These are phyloP conservation scores for Beroe forskalii DNA, from an alignment of 37 sponge, comb jelly and placozoan genomes.

Conservation along the genomic window DNA sequence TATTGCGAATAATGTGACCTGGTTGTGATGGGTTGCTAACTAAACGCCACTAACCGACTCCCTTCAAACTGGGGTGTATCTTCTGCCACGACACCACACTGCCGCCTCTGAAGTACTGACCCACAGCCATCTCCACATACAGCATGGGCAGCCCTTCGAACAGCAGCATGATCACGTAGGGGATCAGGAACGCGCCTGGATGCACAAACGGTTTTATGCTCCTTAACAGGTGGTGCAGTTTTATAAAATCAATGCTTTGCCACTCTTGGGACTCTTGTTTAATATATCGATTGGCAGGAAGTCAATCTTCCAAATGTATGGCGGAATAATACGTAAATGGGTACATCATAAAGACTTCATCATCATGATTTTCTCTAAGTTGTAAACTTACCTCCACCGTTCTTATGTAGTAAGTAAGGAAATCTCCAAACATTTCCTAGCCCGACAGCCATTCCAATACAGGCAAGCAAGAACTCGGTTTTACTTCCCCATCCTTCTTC, in stretches of 20 bases:
- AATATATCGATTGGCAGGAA: no score
- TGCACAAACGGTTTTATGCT: background rate
- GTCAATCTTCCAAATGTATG: no score
- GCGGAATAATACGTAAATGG: no score
- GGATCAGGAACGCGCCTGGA: constrained; percentile 63
- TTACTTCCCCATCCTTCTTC: constrained; percentile 31
- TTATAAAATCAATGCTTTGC: background rate
- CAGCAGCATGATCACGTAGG: constrained; percentile 3
- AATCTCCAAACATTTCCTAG: constrained; percentile 42
- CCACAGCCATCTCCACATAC: constrained; percentile 55
- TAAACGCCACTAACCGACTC: no score
- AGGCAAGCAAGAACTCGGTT: constrained; percentile 30
- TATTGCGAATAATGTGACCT: no score
- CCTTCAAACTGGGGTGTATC: constrained; percentile 17
- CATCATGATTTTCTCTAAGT: no score
- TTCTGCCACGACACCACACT: constrained; percentile 19
- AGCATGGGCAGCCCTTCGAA: constrained; percentile 30
- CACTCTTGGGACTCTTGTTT: no score
- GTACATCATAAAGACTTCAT: no score
- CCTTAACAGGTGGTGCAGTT: background rate
- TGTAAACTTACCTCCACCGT: constrained; percentile 58
- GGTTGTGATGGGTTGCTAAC: no score
- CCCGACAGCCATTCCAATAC: constrained; percentile 20
- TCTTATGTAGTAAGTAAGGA: background rate
- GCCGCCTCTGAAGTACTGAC: constrained; percentile 55